These are phyloP conservation scores for Caenorhabditis tropicalis DNA, from an alignment of 1,140 invertebrate species.

Conservation along the genomic window DNA sequence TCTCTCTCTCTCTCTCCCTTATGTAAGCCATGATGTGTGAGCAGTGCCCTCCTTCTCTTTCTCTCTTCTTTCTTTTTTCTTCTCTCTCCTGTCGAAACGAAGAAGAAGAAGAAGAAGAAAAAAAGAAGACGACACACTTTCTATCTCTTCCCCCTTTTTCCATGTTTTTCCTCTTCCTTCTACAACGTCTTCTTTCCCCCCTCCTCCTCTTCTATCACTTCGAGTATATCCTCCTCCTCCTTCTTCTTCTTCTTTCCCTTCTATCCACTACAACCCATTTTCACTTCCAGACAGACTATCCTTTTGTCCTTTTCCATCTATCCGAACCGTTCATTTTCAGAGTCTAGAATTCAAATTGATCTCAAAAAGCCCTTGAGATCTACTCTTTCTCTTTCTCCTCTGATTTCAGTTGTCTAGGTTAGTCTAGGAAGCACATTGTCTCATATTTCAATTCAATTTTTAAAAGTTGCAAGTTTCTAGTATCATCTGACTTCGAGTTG, in stretches of 20 bases:
- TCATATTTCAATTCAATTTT: no score
- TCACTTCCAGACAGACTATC: no score
- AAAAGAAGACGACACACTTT: constrained; percentile 28
- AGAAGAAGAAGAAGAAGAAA: constrained; percentile 4
- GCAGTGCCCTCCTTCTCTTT: neutral
- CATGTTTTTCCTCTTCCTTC: constrained; percentile 19
- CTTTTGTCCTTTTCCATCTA: no score
- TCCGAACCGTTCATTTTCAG: no score
- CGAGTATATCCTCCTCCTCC: neutral
- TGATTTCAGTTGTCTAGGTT: no score
- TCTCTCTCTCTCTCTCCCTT: neutral
- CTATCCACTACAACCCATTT: neutral
- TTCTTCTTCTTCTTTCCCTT: neutral
- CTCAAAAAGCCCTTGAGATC: no score
- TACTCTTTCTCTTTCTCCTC: no score
- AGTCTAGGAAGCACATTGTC: no score
- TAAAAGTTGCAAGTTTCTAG: no score
- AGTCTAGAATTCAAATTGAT: no score
- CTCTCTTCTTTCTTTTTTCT: neutral
- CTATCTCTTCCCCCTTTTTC: constrained; percentile 12
- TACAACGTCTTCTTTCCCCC: constrained; percentile 4
- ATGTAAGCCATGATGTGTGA: constrained; percentile 30
- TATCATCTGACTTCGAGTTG: no score
- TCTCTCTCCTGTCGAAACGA: constrained; percentile 2
- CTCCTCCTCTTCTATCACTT: neutral